Conservation (phyloP, 2,797 vertebrate species). For the Anabacerthia variegaticeps region DNA sequence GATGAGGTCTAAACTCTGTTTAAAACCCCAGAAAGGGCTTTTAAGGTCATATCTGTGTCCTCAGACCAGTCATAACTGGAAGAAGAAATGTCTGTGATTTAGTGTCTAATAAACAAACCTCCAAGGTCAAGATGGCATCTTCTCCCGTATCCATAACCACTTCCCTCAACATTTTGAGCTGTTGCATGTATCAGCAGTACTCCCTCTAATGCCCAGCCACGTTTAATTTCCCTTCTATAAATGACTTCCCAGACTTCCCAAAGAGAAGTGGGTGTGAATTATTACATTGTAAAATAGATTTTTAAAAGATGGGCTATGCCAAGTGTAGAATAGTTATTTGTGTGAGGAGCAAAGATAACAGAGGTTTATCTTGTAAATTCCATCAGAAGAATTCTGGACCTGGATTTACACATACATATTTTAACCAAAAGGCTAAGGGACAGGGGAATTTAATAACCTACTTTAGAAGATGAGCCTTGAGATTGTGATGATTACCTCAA, state of each 20-base stretch:
- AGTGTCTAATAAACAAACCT: conserved; percentile 10
- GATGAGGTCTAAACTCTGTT: background rate
- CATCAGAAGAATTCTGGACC: background rate
- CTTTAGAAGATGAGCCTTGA: background rate
- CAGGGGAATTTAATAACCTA: background rate
- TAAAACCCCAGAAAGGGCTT: conserved; percentile 13
- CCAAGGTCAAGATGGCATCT: conserved; percentile 39
- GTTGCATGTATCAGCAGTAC: conserved; percentile 11
- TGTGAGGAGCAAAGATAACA: background rate
- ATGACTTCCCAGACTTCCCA: conserved; percentile 17
- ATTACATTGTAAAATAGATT: conserved; percentile 21
- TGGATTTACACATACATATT: background rate
- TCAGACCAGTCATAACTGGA: conserved; percentile 18
- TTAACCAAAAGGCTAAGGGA: background rate
- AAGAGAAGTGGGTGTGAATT: conserved; percentile 20
- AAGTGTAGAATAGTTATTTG: background rate
- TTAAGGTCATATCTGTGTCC: background rate
- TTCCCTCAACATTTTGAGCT: conserved; percentile 32
- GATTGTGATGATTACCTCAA: background rate
- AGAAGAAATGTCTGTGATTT: conserved; percentile 22
- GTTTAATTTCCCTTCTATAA: conserved; percentile 14
- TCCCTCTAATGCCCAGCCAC: background rate
- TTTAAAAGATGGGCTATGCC: background rate
- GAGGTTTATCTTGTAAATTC: background rate
- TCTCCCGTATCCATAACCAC: background rate